Evolutionary conservation across 2,888 invertebrate genomes (phyloP).

Genomic region (Clepsis dumicolana): DNA sequence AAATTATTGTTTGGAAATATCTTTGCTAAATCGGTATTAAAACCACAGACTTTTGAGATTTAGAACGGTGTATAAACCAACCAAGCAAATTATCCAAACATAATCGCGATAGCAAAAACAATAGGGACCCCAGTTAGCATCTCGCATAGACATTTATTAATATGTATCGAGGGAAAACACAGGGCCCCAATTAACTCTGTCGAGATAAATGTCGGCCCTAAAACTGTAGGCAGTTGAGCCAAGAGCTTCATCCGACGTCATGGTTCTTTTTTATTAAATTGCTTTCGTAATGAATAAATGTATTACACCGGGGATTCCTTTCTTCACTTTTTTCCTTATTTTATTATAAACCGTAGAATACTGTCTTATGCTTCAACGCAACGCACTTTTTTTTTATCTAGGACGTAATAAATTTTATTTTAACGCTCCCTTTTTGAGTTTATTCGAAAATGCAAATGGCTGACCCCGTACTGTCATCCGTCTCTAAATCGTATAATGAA

Average conservation of each 20-base stretch:
- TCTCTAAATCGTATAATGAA: conserved; percentile 62
- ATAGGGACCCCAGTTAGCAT: conserved; percentile 11
- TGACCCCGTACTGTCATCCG: conserved; percentile 60
- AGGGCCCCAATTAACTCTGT: conserved; percentile 71
- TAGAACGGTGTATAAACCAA: neutral
- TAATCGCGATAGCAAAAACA: conserved; percentile 8
- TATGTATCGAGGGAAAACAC: conserved; percentile 62
- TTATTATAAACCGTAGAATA: conserved; percentile 73
- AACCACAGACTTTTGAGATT: neutral
- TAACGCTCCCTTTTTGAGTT: conserved; percentile 64
- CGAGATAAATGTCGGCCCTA: conserved; percentile 73
- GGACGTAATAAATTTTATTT: conserved; percentile 74
- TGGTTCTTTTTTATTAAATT: conserved; percentile 70
- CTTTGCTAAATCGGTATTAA: neutral
- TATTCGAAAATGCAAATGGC: conserved; percentile 71
- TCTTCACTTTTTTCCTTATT: conserved; percentile 68
- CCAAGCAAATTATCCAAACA: neutral
- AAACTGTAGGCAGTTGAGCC: conserved; percentile 61
- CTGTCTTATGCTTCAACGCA: conserved; percentile 66
- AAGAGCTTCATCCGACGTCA: conserved; percentile 56
- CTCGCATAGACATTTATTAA: conserved; percentile 45
- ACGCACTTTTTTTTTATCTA: conserved; percentile 60
- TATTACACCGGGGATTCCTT: conserved; percentile 73
- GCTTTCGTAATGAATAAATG: conserved; percentile 79
- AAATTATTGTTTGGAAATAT: neutral